Conservation (phyloP, 2,113 vertebrate species). For the Sturnus vulgaris region DNA sequence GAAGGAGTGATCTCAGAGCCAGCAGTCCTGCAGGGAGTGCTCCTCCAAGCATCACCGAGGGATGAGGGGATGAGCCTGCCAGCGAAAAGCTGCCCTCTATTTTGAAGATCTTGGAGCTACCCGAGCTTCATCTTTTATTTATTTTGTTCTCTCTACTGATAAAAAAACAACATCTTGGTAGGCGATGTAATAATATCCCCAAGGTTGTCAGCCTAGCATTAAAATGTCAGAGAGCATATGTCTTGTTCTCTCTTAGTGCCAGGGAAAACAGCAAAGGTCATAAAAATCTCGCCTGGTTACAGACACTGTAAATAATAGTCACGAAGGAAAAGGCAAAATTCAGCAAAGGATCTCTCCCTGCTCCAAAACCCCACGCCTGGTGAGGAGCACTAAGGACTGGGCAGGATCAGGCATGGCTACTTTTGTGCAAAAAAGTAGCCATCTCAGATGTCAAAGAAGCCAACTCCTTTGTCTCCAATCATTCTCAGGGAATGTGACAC, state of each 20-base stretch:
- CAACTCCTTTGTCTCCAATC: rapidly evolving
- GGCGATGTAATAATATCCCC: slow-evolving; percentile 31
- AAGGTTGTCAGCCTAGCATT: slow-evolving; percentile 25
- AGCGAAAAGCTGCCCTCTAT: background rate
- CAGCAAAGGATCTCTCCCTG: background rate
- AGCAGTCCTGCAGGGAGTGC: rapidly evolving
- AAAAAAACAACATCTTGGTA: background rate
- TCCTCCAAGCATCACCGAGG: background rate
- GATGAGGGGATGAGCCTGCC: background rate
- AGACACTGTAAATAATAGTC: background rate
- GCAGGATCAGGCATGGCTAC: background rate
- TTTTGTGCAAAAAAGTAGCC: background rate
- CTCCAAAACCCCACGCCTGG: rapidly evolving
- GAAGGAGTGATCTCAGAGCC: background rate
- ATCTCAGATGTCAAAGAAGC: background rate
- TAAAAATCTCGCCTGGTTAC: background rate
- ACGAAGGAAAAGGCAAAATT: background rate
- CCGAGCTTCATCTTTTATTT: slow-evolving; percentile 12
- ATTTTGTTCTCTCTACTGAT: slow-evolving; percentile 1
- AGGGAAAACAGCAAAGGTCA: background rate
- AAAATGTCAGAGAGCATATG: slow-evolving; percentile 44
- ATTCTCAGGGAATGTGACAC: rapidly evolving
- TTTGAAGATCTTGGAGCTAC: background rate
- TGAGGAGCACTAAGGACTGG: background rate
- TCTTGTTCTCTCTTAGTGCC: slow-evolving; percentile 3